These are phyloP conservation scores for Molanna angustata DNA, from an alignment of 2,888 invertebrate species.

Conservation along the genomic window DNA sequence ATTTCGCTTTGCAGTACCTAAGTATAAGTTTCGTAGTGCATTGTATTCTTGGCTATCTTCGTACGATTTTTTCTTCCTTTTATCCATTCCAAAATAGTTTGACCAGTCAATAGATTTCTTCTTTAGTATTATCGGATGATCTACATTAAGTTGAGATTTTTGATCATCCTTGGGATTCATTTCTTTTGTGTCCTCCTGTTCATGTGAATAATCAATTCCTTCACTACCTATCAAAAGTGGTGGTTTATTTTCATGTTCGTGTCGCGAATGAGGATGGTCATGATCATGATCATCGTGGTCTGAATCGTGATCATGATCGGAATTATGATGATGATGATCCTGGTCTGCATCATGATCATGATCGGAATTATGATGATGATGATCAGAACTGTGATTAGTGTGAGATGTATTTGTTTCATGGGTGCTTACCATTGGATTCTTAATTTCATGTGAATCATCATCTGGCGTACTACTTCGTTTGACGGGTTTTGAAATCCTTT, in stretches of 20 bases:
- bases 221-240: slow-evolving; percentile 32
- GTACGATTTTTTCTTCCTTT: slow-evolving; percentile 65
- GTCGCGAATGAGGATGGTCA: slow-evolving; percentile 33
- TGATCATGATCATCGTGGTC: slow-evolving; percentile 36
- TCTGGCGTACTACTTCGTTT: slow-evolving; percentile 49
- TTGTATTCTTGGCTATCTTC: slow-evolving; percentile 8
- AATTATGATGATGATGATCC: slow-evolving; percentile 38
- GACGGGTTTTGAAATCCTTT: slow-evolving; percentile 51
- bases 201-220: slow-evolving; percentile 37
- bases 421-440: slow-evolving; percentile 44
- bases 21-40: slow-evolving; percentile 17
- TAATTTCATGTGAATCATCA: slow-evolving; percentile 43
- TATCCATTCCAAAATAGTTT: slow-evolving; percentile 82
- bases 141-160: slow-evolving; percentile 42
- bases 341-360: slow-evolving; percentile 26
- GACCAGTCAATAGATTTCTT: slow-evolving; percentile 88
- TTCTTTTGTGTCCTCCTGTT: slow-evolving; percentile 42
- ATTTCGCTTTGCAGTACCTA: slow-evolving; percentile 24
- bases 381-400: slow-evolving; percentile 21
- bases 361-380: slow-evolving; percentile 35
- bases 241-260: slow-evolving; percentile 31
- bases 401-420: slow-evolving; percentile 38
- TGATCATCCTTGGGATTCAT: slow-evolving; percentile 39
- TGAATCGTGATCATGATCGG: slow-evolving; percentile 35
- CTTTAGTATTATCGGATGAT: slow-evolving; percentile 57